Evolutionary conservation across 2,113 vertebrate genomes (phyloP).

Genomic region (Ornithorhynchus anatinus): DNA sequence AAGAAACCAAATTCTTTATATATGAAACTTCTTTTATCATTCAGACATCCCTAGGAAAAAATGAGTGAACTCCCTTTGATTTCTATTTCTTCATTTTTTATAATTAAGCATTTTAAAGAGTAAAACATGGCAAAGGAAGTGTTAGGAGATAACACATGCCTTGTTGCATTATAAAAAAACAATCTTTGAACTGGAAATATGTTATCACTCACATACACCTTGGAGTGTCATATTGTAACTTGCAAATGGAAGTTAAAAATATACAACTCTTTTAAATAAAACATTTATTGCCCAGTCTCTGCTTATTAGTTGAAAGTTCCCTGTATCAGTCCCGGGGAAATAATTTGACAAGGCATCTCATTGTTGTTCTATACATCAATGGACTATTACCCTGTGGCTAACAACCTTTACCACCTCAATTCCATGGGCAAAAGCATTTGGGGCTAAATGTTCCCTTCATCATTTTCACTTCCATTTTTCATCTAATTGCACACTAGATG

Average conservation of each 20-base stretch:
- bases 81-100: neutral
- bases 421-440: neutral
- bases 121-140: neutral
- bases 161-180: neutral
- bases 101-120: neutral
- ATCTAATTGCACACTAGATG: slow-evolving; percentile 38
- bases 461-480: slow-evolving; percentile 38
- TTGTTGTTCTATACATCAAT: neutral
- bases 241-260: neutral
- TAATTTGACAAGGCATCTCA: neutral
- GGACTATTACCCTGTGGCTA: too few relatives aligned
- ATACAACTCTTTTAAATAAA: neutral
- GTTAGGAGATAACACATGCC: neutral
- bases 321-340: neutral
- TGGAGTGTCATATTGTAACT: neutral
- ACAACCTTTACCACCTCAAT: too few relatives aligned
- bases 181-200: neutral
- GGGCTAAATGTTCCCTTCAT: neutral
- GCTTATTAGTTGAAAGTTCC: neutral
- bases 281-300: neutral
- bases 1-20: too few relatives aligned
- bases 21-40: too few relatives aligned
- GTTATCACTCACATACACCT: neutral
- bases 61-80: too few relatives aligned
- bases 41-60: too few relatives aligned